phyloP scores from a whole-genome alignment of 2,888 invertebrate genomes.

The Drosophila atripex region DNA sequence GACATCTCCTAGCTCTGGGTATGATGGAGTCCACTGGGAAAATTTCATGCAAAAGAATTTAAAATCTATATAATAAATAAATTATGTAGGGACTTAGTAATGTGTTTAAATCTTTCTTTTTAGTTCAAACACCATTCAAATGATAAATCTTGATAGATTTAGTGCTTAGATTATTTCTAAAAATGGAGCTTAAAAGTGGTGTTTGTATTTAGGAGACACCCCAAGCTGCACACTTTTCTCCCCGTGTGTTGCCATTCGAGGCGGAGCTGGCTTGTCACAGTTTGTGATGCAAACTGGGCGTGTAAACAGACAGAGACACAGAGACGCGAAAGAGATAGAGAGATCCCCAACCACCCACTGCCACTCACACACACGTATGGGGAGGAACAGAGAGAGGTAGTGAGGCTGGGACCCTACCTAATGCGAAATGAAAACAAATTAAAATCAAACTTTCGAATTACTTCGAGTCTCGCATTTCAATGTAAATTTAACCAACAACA shows the following conservation, averaged over 20 bases:
- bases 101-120: no score
- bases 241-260: constrained; percentile 7
- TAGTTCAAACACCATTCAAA: no score
- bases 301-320: constrained; percentile 63
- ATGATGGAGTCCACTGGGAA: neutral
- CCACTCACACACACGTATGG: constrained; percentile 12
- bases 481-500: constrained; percentile 77
- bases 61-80: neutral
- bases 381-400: constrained; percentile 1
- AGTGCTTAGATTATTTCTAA: neutral
- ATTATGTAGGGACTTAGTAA: neutral
- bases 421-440: constrained; percentile 82
- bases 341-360: neutral
- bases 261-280: constrained; percentile 58
- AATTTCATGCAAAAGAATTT: neutral
- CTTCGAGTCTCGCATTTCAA: constrained; percentile 80
- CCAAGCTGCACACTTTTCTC: neutral
- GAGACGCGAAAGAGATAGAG: neutral
- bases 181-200: neutral
- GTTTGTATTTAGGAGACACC: neutral
- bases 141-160: no score
- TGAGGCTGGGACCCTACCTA: constrained; percentile 60
- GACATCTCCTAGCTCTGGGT: constrained; percentile 19
- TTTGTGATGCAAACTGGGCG: constrained; percentile 76
- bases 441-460: constrained; percentile 81